phyloP scores from a whole-genome alignment of 2,797 vertebrate species.

The Xenentodon cancila region DNA sequence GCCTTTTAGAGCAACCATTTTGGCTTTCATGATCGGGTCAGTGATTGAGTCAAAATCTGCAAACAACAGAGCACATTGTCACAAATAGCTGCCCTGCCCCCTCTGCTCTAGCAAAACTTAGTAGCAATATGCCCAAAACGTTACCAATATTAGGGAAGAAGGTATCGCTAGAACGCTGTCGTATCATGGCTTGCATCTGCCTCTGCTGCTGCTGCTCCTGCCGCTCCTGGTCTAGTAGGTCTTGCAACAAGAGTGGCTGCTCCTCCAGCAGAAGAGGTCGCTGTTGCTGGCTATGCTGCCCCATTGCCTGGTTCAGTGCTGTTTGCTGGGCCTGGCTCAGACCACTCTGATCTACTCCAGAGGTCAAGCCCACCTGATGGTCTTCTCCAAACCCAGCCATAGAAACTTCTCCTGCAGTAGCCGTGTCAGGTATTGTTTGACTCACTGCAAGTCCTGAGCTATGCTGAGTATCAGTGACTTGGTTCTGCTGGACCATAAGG shows the following conservation, averaged over 20 bases:
- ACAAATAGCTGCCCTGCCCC: not conserved
- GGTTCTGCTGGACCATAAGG: constrained; percentile 80
- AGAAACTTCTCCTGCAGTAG: constrained; percentile 77
- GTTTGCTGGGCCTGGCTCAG: constrained; percentile 84
- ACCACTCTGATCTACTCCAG: constrained; percentile 79
- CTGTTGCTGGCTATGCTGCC: constrained; percentile 84
- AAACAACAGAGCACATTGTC: constrained; percentile 34
- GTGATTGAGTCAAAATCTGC: constrained; percentile 97
- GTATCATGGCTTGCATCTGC: constrained; percentile 99
- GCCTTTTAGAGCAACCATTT: constrained; percentile 99
- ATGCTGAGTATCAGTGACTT: constrained; percentile 75
- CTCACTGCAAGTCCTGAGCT: constrained; percentile 72
- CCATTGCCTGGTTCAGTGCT: constrained; percentile 80
- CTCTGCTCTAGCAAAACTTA: not conserved
- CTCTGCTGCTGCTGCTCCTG: constrained; percentile 98
- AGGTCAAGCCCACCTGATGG: constrained; percentile 75
- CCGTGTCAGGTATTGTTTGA: constrained; percentile 71
- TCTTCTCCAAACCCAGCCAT: constrained; percentile 81
- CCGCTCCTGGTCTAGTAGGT: constrained; percentile 96
- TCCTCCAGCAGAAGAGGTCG: constrained; percentile 95
- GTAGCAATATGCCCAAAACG: not conserved
- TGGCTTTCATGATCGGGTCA: constrained; percentile 99
- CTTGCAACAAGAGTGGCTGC: constrained; percentile 95
- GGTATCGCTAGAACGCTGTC: constrained; percentile 92
- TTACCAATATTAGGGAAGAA: constrained; percentile 99